Conservation (phyloP, 2,888 invertebrate species). For the Pharmacophagus antenor region DNA sequence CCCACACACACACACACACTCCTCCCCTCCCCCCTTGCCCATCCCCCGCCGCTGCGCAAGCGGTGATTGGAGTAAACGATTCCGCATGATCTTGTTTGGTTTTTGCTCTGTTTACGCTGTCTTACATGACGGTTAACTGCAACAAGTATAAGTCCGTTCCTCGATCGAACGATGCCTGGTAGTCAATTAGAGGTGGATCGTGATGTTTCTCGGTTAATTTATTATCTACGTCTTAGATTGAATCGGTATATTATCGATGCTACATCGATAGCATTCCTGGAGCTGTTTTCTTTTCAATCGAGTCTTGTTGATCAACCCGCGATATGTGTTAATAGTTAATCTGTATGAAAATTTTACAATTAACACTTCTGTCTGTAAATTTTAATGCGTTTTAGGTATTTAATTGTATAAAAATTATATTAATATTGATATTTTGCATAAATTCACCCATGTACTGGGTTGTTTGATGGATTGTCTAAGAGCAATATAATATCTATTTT, state of each 20-base stretch:
- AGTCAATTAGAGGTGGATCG: constrained; percentile 60
- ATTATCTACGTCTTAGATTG: constrained; percentile 3
- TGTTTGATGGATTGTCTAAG: no score
- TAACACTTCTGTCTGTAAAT: not conserved
- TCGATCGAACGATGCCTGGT: constrained; percentile 43
- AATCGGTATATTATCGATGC: constrained; percentile 2
- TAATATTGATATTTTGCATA: no score
- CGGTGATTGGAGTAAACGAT: constrained; percentile 74
- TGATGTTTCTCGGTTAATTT: constrained; percentile 22
- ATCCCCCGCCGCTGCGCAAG: constrained; percentile 34
- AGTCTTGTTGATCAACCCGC: no score
- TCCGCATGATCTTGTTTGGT: constrained; percentile 72
- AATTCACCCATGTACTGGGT: no score
- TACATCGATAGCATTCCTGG: not conserved
- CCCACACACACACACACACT: no score
- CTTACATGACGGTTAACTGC: constrained; percentile 52
- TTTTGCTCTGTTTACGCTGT: constrained; percentile 70
- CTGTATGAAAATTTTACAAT: not conserved
- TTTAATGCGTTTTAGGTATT: not conserved
- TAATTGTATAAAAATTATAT: not conserved
- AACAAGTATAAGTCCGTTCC: constrained; percentile 50
- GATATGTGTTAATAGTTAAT: not conserved
- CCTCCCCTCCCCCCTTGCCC: constrained; percentile 41
- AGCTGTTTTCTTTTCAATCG: no score
- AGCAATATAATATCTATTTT: no score